These are phyloP conservation scores for Scytalopus superciliaris DNA, from an alignment of 2,113 vertebrate species.

Conservation along the genomic window DNA sequence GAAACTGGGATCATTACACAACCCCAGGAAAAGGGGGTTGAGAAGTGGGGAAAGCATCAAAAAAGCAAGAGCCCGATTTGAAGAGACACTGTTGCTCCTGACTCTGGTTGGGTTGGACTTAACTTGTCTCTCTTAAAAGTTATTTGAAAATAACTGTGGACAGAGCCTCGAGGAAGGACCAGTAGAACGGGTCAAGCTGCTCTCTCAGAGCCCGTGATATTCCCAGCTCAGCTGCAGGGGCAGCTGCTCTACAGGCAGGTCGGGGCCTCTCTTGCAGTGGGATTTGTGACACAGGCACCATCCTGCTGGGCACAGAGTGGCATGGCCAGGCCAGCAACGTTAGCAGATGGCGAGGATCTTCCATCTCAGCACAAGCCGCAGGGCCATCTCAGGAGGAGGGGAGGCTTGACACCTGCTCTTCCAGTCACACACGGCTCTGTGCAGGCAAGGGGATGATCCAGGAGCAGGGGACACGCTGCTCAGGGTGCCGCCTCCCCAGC, in stretches of 20 bases:
- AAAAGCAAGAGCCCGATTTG: neutral
- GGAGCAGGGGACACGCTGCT: rapidly evolving
- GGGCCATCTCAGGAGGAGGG: neutral
- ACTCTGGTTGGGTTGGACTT: neutral
- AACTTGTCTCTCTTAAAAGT: neutral
- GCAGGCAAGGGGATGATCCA: neutral
- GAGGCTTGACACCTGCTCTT: neutral
- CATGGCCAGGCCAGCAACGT: neutral
- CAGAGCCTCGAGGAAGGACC: neutral
- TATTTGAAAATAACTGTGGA: neutral
- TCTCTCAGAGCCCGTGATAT: neutral
- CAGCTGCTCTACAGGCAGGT: neutral
- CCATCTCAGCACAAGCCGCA: neutral
- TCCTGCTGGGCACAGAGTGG: neutral
- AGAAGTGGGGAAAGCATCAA: neutral
- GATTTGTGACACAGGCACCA: neutral
- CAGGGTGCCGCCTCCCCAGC: neutral
- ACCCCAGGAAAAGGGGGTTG: neutral
- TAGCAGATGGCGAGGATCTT: slow-evolving; percentile 10
- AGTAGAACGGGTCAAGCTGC: neutral
- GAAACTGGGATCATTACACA: neutral
- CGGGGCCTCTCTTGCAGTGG: rapidly evolving
- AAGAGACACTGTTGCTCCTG: neutral
- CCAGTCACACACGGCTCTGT: rapidly evolving
- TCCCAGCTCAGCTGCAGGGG: neutral